Conservation (phyloP, 2,888 invertebrate genomes). For the Carterocephalus palaemon region DNA sequence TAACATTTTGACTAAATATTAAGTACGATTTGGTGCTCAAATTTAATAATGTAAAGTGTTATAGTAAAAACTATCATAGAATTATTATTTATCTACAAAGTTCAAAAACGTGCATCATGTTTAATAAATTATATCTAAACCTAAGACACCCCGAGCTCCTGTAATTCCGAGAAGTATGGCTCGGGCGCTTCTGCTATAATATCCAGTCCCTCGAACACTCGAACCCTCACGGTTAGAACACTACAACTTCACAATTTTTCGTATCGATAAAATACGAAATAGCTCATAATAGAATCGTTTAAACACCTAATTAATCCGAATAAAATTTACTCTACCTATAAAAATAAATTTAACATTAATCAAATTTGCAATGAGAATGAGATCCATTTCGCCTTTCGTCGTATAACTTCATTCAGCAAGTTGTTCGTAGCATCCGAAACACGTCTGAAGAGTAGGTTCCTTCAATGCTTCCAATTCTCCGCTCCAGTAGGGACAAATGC, state of each 20-base stretch:
- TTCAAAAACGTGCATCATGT: conserved; percentile 57
- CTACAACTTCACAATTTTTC: conserved; percentile 12
- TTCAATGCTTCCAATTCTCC: conserved; percentile 1
- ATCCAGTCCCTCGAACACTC: background rate
- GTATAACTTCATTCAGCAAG: conserved; percentile 6
- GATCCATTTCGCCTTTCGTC: conserved; percentile 18
- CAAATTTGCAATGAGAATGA: conserved; percentile 19
- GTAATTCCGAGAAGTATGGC: conserved; percentile 21
- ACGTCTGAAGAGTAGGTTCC: conserved; percentile 10
- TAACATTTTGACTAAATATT: conserved; percentile 76
- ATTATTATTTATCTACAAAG: conserved; percentile 71
- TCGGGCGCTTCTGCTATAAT: conserved; percentile 1
- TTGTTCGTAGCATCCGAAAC: background rate
- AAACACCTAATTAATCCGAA: conserved; percentile 19
- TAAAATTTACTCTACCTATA: conserved; percentile 23
- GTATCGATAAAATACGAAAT: conserved; percentile 17
- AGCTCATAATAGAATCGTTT: conserved; percentile 18
- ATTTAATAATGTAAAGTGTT: conserved; percentile 72
- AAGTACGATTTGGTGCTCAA: conserved; percentile 80
- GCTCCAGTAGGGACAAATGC: conserved; percentile 9
- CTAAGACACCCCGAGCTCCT: conserved; percentile 37
- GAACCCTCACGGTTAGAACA: conserved; percentile 7
- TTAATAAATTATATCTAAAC: conserved; percentile 50
- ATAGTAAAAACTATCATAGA: conserved; percentile 57
- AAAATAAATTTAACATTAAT: conserved; percentile 20